These are phyloP conservation scores for Diplolepis rosae DNA, from an alignment of 2,888 invertebrate genomes.

Conservation along the genomic window DNA sequence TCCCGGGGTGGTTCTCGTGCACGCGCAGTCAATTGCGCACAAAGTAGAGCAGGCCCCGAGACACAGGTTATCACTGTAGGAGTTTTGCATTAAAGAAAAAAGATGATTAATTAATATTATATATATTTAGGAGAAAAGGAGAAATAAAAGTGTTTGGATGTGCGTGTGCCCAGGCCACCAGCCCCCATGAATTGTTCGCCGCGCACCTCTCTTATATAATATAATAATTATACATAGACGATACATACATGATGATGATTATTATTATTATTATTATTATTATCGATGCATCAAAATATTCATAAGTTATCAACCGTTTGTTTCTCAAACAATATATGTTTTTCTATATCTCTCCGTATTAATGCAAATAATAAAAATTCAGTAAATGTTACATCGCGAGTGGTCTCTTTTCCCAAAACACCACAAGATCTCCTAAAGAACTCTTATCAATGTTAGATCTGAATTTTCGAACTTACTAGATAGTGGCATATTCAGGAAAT, in stretches of 20 bases:
- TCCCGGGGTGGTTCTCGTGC: conserved; percentile 70
- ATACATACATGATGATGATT: conserved; percentile 63
- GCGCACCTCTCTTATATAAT: conserved; percentile 71
- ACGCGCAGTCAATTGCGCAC: conserved; percentile 61
- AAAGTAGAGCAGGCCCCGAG: conserved; percentile 49
- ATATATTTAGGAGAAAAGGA: conserved; percentile 56
- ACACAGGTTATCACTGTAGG: conserved; percentile 70
- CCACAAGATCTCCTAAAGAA: conserved; percentile 8
- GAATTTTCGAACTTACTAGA: conserved; percentile 15
- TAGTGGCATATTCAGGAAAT: conserved; percentile 27
- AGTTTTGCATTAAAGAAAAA: conserved; percentile 69
- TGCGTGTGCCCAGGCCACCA: conserved; percentile 66
- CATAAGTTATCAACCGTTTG: conserved; percentile 72
- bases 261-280: conserved; percentile 67
- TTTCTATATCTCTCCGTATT: conserved; percentile 72
- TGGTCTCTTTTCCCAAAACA: conserved; percentile 19
- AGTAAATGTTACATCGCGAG: conserved; percentile 69
- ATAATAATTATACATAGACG: conserved; percentile 73
- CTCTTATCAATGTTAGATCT: conserved; percentile 15
- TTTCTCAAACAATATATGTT: conserved; percentile 73
- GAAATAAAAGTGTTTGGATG: conserved; percentile 61
- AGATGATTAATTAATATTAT: conserved; percentile 64
- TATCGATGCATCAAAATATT: conserved; percentile 72
- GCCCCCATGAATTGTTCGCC: conserved; percentile 64
- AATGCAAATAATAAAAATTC: conserved; percentile 72